Evolutionary conservation across 2,888 invertebrate genomes (phyloP).

Genomic region (Sussaba pulchella): DNA sequence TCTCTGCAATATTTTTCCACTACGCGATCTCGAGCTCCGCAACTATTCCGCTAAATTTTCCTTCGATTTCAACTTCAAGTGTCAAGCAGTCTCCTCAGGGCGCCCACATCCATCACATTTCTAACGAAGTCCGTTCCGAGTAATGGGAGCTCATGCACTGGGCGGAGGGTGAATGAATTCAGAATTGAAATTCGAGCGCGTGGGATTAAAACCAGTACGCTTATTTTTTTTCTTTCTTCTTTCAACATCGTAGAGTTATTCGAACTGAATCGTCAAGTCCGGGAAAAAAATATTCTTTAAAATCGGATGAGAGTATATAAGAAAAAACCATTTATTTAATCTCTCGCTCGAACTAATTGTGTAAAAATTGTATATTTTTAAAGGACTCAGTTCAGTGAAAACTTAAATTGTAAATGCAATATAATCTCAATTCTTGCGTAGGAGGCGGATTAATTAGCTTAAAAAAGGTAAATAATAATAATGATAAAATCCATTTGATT

Average conservation of each 20-base stretch:
- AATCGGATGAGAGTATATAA: too few species aligned
- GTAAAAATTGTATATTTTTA: too few species aligned
- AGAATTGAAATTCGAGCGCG: constrained; percentile 17
- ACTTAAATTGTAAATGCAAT: too few species aligned
- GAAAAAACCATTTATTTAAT: background rate
- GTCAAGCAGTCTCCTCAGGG: background rate
- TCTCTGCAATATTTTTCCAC: background rate
- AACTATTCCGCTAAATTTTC: background rate
- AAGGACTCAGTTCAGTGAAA: too few species aligned
- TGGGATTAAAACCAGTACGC: background rate
- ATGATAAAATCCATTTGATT: too few species aligned
- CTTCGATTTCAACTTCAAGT: constrained; percentile 1
- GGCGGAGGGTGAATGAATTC: constrained; percentile 32
- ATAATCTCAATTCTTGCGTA: too few species aligned
- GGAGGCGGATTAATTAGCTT: too few species aligned
- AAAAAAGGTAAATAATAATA: too few species aligned
- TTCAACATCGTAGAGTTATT: background rate
- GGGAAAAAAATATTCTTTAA: background rate
- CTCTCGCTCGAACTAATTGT: background rate
- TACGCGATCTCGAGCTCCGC: background rate
- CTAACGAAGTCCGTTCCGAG: background rate
- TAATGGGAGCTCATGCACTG: background rate
- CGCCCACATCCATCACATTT: background rate
- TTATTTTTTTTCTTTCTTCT: background rate
- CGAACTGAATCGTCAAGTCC: background rate